These are phyloP conservation scores for Aelia acuminata DNA, from an alignment of 2,888 invertebrate species.

Conservation along the genomic window DNA sequence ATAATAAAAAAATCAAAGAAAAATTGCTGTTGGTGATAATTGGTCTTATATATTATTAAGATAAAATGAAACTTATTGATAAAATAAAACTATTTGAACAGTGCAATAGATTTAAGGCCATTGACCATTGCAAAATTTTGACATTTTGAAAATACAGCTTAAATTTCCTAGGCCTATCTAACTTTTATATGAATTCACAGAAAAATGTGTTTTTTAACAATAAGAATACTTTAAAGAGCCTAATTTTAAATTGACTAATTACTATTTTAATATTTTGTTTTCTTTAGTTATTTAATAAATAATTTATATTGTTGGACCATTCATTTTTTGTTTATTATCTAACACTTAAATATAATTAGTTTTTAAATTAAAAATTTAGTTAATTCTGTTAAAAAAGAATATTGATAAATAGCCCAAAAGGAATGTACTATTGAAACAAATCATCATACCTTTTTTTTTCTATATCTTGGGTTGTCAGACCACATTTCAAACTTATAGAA, in stretches of 20 bases:
- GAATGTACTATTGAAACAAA: neutral
- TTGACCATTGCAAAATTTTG: neutral
- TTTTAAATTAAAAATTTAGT: neutral
- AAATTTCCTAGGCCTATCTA: constrained; percentile 4
- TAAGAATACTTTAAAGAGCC: neutral
- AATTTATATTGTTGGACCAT: neutral
- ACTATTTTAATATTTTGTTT: neutral
- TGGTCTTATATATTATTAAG: no score
- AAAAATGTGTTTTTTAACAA: neutral
- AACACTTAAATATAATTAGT: neutral
- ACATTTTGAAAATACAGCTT: neutral
- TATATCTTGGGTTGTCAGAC: neutral
- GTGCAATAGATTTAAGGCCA: neutral
- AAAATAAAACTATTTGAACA: no score
- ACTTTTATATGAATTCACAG: neutral
- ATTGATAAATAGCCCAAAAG: neutral
- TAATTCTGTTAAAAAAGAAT: neutral
- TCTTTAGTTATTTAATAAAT: no score
- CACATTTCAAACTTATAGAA: neutral
- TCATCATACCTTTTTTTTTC: neutral
- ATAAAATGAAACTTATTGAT: no score
- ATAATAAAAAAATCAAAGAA: neutral
- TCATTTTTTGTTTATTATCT: neutral
- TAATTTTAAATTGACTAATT: constrained; percentile 35
- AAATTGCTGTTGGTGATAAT: neutral